Conservation (phyloP, 2,113 vertebrate genomes). For the Mandrillus leucophaeus region DNA sequence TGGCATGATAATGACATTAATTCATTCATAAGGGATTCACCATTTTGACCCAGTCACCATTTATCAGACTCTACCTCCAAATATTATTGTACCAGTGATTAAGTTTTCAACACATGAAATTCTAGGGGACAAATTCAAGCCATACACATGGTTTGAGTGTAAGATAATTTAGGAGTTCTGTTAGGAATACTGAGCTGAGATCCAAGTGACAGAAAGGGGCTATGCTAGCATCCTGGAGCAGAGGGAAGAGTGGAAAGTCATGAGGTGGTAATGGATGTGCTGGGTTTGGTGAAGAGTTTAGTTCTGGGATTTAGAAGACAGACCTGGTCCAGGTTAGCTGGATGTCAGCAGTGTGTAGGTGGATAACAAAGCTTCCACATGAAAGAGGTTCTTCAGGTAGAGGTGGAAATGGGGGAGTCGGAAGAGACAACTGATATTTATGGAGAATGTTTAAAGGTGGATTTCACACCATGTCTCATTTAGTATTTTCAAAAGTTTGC, state of each 20-base stretch:
- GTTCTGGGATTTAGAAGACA: not conserved
- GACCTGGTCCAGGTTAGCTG: not conserved
- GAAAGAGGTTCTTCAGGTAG: not conserved
- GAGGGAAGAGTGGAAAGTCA: not conserved
- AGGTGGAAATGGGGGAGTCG: not conserved
- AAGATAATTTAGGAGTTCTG: not conserved
- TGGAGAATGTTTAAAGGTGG: not conserved
- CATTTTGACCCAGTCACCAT: not conserved
- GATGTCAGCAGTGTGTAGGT: not conserved
- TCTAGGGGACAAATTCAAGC: not conserved
- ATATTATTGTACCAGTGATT: not conserved
- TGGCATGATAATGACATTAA: not conserved
- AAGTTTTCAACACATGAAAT: not conserved
- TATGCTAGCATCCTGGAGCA: not conserved
- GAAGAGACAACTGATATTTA: not conserved
- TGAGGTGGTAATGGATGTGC: not conserved
- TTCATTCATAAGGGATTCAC: not conserved
- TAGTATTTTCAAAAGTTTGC: not conserved
- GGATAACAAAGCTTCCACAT: not conserved
- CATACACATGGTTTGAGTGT: fast-evolving
- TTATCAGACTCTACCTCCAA: not conserved
- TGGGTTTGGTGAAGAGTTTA: not conserved
- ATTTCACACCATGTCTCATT: not conserved
- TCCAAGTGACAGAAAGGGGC: not conserved
- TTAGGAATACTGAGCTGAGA: not conserved